Evolutionary conservation across 2,888 invertebrate genomes (phyloP).

Genomic region (Coecobrya sp.): DNA sequence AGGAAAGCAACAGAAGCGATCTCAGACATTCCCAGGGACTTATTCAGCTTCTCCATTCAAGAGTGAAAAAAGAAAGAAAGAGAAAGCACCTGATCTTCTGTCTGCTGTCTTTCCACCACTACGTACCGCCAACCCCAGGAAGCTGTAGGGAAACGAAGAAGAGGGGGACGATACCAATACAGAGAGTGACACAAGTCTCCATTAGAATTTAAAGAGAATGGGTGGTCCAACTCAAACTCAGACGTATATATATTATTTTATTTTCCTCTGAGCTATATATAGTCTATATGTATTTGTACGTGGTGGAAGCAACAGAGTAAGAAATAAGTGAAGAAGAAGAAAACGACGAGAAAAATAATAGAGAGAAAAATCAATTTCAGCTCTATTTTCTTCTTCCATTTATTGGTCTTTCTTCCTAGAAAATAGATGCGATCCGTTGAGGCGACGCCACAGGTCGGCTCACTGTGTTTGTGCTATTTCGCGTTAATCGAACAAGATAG

Average conservation of each 20-base stretch:
- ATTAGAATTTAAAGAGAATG: conserved; percentile 66
- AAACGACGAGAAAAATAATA: conserved; percentile 32
- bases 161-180: conserved; percentile 63
- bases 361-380: conserved; percentile 77
- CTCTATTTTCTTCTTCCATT: conserved; percentile 39
- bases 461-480: conserved; percentile 67
- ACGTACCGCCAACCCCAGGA: neutral
- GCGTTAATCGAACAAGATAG: conserved; percentile 56
- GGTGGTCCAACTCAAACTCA: conserved; percentile 6
- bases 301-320: conserved; percentile 70
- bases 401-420: conserved; percentile 1
- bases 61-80: conserved; percentile 38
- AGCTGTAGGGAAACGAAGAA: neutral
- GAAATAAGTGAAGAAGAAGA: conserved; percentile 48
- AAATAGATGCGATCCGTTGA: conserved; percentile 26
- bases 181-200: conserved; percentile 63
- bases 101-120: neutral
- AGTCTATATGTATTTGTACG: conserved; percentile 18
- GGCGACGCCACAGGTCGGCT: conserved; percentile 75
- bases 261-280: neutral
- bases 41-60: conserved; percentile 48
- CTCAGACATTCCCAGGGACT: conserved; percentile 31
- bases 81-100: conserved; percentile 72
- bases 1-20: conserved; percentile 12
- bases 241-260: neutral